phyloP scores from a whole-genome alignment of 1,140 invertebrate species.

The Argopecten irradians region DNA sequence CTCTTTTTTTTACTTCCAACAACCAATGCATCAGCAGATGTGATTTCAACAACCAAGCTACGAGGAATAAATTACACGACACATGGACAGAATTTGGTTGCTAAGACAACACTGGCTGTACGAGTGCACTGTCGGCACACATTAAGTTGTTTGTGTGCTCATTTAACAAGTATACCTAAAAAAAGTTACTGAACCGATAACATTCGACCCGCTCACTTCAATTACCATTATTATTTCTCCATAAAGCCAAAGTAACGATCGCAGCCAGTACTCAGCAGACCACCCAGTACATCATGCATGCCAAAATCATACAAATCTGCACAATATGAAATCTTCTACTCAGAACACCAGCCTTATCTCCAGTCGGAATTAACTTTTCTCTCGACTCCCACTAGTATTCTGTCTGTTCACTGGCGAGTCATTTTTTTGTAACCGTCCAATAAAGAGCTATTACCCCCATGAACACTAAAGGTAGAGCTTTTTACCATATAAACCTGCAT shows the following conservation, averaged over 20 bases:
- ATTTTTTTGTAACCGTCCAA: not conserved
- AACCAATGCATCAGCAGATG: not conserved
- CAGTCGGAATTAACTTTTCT: not conserved
- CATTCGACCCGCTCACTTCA: not conserved
- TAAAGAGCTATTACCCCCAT: not conserved
- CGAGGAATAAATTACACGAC: not conserved
- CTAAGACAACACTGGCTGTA: not conserved
- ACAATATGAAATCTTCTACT: conserved; percentile 7
- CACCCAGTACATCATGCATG: not conserved
- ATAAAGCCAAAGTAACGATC: conserved; percentile 21
- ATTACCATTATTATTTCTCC: conserved; percentile 18
- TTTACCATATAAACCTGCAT: not conserved
- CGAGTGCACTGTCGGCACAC: not conserved
- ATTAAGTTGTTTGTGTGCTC: not conserved
- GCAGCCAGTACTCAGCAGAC: not conserved
- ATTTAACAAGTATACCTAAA: not conserved
- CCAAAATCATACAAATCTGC: not conserved
- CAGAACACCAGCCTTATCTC: conserved; percentile 4
- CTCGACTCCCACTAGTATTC: not conserved
- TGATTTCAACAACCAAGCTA: not conserved
- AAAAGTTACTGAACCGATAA: not conserved
- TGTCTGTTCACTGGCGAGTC: not conserved
- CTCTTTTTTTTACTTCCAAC: too few relatives aligned
- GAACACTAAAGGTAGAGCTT: not conserved
- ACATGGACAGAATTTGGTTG: not conserved